Evolutionary conservation across 2,797 vertebrate species (phyloP), one percentile per base, ranked within the genome.

Genomic region (Siniperca scherzeri): DNA sequence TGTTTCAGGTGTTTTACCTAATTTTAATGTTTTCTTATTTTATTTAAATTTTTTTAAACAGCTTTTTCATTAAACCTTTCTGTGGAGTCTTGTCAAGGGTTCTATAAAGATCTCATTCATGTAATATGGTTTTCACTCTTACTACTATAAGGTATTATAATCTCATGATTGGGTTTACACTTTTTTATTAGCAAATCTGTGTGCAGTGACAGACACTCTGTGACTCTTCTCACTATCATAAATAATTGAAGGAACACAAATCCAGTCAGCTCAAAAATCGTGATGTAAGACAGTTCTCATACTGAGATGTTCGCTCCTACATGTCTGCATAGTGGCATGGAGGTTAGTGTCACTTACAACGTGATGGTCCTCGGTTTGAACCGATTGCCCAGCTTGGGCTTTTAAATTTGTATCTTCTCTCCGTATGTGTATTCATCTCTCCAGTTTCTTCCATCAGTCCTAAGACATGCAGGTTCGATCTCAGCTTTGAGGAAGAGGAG

Each of bases 221-320:
- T 70, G 62, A 70, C 42, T 74, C 42, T 30, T 68, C 69, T 68
- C 33, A 36, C 44, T 60, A 67, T 77, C 68, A 74, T 89, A 65
- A 88, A 90, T 90, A 78, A 86, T 86, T 81, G 30, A 80, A 67
- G 33, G 52, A 73, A 67, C 66, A 83, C 14, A 57, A 66, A 83
- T 69, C 53, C 48, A 57, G 71, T 78, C 70, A 71, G 46, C 50
- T 79, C 53, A 78, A 82, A 78, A 59, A 66, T 75, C 22, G 46
- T 78, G 70, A 78, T 64, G 80, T 84, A 74, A 80, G 67, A 69
- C 75, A 65, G 73, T 68, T 69, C 56, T 81, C 44, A 33, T 85
- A 83, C 60, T 68, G 2, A 78, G 59, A n/a, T 62, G 65, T 69
- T 53, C 12, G 55, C 21, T 64, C 64, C 59, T 62, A 57, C 22